Evolutionary conservation across 2,888 invertebrate species (phyloP), one percentile per base, ranked within the genome.

Genomic region (Zootermopsis nevadensis): DNA sequence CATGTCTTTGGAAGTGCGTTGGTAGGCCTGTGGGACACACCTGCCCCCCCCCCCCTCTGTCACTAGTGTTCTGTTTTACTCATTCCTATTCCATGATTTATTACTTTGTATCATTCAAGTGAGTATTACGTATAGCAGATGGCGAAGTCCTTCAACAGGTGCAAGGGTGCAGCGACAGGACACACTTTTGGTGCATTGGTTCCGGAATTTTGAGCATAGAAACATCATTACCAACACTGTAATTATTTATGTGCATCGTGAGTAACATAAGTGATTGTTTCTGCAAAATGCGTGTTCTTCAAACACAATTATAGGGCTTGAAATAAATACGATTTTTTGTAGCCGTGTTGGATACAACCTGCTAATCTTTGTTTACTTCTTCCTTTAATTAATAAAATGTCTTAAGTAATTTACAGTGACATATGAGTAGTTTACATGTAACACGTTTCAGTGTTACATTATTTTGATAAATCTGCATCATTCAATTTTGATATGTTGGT

Each of bases 141-240:
- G 60, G 60, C 27, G 60, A 48, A 3, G 48, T 60, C n/a, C 27
- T 12, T 27, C 12, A 60, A 60, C 60, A 60, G 60, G 60, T 60
- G 60, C 27, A 60, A 60, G n/a, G 60, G n/a, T 60, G 60, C 60
- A 60, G 60, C 27, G 27, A 60, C 60, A 27, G 24, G 7, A 60
- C n/a, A 60, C 3, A 60, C 8, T 60, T 60, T 60, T 60, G 60
- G 60, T 2, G 1, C 60, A 55, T 60, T 60, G 60, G 60, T 60
- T 60, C 60, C 60, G 60, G 60, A 60, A 60, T 60, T 60, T 27
- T 60, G 55, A n/a, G 8, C 60, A 60, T 27, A n/a, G 60, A 60
- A 60, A 60, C 60, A n/a, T 27, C 60, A 60, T 60, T 60, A 27
- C 0, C n/a, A 60, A 27, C 60, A n/a, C n/a, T 60, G 53, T 55